Base-by-base conservation (phyloP, 2,113 vertebrate species). In the Brachyistius frenatus region DNA sequence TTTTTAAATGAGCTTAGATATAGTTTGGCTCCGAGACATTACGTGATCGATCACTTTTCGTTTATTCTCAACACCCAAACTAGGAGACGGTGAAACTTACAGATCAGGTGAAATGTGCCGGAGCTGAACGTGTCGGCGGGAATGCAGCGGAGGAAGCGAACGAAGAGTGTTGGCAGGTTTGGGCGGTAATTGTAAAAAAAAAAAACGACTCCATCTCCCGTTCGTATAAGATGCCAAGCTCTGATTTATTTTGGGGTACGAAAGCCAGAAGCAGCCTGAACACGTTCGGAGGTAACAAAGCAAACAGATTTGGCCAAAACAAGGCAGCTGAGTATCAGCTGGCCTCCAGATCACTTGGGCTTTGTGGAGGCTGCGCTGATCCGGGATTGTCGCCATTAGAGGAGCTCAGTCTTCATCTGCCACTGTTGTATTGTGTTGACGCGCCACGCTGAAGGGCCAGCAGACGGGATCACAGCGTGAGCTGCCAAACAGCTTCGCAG, bases 311-410 rank as follows among this genome's bases (percentile, higher is more conserved):
- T 55, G 32, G 49, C 32, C 49, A 37, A 56, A 41, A 13, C n/a
- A 54, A 31, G 16, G 16, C 39, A 33, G 47, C 73, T 49, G 49
- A 52, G 35, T 66, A 32, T 65, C 32, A 66, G 53, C 52, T 76
- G 31, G 32, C 66, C 14, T 46, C 2, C 35, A 2, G 30, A 49
- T 13, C 55, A 31, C 31, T 32, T 50, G 0, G 14, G 10, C 33
- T 39, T 62, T 78, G 23, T 23, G 23, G 23, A 23, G 23, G 23
- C 23, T 23, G 23, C 23, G 52, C 8, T 50, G 13, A 56, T 71
- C 63, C 13, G 68, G 68, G 68, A 67, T 46, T 67, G 52, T 16
- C 67, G 74, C 68, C 74, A 82, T 39, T 56, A 39, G 9, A 67
- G 56, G 35, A 57, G 55, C 55, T 83, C 41, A 44, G 6, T 57